phyloP scores from a whole-genome alignment of 2,797 vertebrate genomes.

The Hoplostethus mediterraneus region DNA sequence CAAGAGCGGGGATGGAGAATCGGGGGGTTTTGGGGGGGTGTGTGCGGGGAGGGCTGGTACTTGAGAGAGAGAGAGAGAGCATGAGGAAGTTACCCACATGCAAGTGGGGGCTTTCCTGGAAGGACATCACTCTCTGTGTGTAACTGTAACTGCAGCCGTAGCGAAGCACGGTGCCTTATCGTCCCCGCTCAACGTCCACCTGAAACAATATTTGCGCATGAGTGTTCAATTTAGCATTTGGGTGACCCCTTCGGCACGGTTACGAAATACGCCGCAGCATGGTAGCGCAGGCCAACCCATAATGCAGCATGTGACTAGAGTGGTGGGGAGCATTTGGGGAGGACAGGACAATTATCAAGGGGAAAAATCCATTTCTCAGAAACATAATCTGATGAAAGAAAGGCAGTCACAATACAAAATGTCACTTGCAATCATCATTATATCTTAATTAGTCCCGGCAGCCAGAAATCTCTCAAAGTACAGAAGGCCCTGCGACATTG shows the following conservation, averaged over 20 bases:
- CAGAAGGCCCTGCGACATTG: slow-evolving; percentile 21
- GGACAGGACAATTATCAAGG: slow-evolving; percentile 67
- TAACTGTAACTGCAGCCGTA: slow-evolving; percentile 75
- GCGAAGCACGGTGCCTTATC: slow-evolving; percentile 82
- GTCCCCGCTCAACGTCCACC: slow-evolving; percentile 84
- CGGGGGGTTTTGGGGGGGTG: slow-evolving; percentile 57
- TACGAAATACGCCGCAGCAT: slow-evolving; percentile 85
- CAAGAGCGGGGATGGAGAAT: slow-evolving; percentile 71
- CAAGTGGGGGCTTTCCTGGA: slow-evolving; percentile 86
- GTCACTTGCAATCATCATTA: slow-evolving; percentile 70
- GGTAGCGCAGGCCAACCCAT: slow-evolving; percentile 83
- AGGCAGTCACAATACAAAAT: slow-evolving; percentile 68
- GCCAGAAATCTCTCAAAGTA: slow-evolving; percentile 58
- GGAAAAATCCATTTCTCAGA: slow-evolving; percentile 62
- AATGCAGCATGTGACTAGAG: slow-evolving; percentile 81
- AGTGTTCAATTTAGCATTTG: slow-evolving; percentile 88
- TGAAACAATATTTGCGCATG: slow-evolving; percentile 90
- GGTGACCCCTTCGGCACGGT: slow-evolving; percentile 85
- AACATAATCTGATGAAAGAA: slow-evolving; percentile 73
- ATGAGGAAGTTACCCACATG: slow-evolving; percentile 80
- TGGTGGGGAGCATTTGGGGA: slow-evolving; percentile 73
- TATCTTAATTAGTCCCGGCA: slow-evolving; percentile 58
- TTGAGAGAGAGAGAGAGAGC: slow-evolving; percentile 64
- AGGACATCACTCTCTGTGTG: slow-evolving; percentile 84
- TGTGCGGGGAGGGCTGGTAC: slow-evolving; percentile 61